These are phyloP conservation scores for Tenebrosternarchus preto DNA, from an alignment of 2,113 vertebrate species.

Conservation along the genomic window DNA sequence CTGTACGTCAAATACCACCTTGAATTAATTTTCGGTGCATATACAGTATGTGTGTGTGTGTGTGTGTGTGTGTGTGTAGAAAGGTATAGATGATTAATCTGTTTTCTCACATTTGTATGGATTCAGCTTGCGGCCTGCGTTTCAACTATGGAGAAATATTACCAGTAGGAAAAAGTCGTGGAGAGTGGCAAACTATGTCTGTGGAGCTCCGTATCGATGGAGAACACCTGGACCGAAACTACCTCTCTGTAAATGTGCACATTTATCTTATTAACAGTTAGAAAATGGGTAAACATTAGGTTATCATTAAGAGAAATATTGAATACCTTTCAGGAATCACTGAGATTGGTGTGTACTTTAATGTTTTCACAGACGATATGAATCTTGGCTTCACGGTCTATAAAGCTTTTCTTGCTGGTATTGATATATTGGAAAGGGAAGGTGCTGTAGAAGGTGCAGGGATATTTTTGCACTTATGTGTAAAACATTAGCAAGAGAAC, in stretches of 20 bases:
- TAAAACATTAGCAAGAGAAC: no score
- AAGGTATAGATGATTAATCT: background rate
- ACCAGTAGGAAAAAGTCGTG: conserved; percentile 38
- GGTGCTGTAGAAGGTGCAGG: no score
- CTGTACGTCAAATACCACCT: conserved; percentile 11
- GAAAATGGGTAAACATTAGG: background rate
- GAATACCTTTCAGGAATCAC: background rate
- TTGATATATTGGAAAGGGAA: no score
- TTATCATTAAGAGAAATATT: background rate
- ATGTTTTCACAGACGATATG: no score
- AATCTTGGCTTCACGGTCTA: no score
- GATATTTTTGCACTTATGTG: no score
- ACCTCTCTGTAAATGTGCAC: conserved; percentile 59
- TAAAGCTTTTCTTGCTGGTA: no score
- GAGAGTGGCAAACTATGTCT: conserved; percentile 62
- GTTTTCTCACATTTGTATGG: background rate
- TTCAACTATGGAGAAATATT: conserved; percentile 36
- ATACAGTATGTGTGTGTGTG: background rate
- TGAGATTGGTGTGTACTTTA: no score
- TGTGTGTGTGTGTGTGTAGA: no score
- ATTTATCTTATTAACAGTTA: no score
- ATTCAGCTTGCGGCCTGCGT: conserved; percentile 62
- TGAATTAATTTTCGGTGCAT: background rate
- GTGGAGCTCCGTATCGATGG: background rate
- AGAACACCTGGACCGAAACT: conserved; percentile 45